Evolutionary conservation across 2,888 invertebrate genomes (phyloP).

Genomic region (Girardia tigrina): DNA sequence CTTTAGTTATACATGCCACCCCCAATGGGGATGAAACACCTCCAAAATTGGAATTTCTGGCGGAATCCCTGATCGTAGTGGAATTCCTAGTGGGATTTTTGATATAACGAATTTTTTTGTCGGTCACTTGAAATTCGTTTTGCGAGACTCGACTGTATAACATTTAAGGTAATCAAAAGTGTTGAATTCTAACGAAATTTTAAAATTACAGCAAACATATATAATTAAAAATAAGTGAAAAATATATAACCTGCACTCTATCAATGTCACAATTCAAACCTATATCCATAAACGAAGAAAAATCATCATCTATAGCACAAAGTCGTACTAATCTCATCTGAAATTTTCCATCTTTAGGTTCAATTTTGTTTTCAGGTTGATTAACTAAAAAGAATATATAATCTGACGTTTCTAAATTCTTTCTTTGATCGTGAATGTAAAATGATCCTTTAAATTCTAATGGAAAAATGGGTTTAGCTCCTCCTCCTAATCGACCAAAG

Average conservation of each 20-base stretch:
- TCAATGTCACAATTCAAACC: neutral
- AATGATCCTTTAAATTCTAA: slow-evolving; percentile 13
- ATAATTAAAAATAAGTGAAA: too few relatives aligned
- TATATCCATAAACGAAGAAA: neutral
- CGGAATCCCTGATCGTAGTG: too few relatives aligned
- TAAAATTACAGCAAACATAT: too few relatives aligned
- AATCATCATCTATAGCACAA: neutral
- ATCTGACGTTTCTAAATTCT: neutral
- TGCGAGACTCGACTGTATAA: too few relatives aligned
- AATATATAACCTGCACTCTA: neutral
- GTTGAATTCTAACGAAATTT: too few relatives aligned
- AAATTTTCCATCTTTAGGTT: neutral
- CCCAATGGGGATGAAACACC: too few relatives aligned
- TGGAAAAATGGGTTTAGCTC: neutral
- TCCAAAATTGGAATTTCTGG: too few relatives aligned
- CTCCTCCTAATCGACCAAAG: neutral
- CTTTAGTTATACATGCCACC: too few relatives aligned
- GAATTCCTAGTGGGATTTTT: too few relatives aligned
- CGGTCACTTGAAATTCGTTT: too few relatives aligned
- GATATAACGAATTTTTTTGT: too few relatives aligned
- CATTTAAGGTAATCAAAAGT: too few relatives aligned
- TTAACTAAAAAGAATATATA: slow-evolving; percentile 2
- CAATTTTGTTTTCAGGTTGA: neutral
- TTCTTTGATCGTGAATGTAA: neutral
- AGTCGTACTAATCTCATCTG: neutral